Conservation (phyloP, 2,888 invertebrate genomes). For the Steinernema carpocapsae region DNA sequence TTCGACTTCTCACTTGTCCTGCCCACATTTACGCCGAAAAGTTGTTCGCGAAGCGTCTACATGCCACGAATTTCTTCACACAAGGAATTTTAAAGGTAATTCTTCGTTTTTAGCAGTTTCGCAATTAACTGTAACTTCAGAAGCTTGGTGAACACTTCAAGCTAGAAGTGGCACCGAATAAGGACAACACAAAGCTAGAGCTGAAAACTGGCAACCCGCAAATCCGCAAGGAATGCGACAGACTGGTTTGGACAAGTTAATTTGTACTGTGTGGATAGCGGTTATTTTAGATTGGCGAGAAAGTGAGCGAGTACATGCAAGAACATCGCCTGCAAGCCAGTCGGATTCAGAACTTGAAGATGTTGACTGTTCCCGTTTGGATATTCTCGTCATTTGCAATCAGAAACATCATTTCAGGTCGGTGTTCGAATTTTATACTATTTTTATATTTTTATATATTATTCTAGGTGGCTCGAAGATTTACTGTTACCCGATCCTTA, state of each 20-base stretch:
- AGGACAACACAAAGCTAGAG: constrained; percentile 48
- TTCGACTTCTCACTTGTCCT: constrained; percentile 58
- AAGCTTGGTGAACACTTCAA: constrained; percentile 55
- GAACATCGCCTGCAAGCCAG: constrained; percentile 57
- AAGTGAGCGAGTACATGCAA: constrained; percentile 48
- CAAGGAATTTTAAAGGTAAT: constrained; percentile 54
- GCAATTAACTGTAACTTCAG: constrained; percentile 45
- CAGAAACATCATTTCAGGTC: constrained; percentile 54
- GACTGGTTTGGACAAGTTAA: constrained; percentile 41
- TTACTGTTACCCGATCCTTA: constrained; percentile 63
- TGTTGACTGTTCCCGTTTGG: constrained; percentile 64
- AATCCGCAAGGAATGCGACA: constrained; percentile 40
- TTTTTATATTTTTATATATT: constrained; percentile 12
- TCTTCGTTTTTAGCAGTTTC: not conserved
- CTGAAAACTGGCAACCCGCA: constrained; percentile 49
- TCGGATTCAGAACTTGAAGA: constrained; percentile 63
- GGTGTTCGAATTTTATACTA: constrained; percentile 34
- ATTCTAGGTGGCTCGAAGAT: constrained; percentile 57
- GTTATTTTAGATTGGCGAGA: constrained; percentile 45
- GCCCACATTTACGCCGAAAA: constrained; percentile 63
- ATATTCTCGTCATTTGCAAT: constrained; percentile 65
- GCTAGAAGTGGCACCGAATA: constrained; percentile 51
- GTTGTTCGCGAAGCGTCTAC: constrained; percentile 59
- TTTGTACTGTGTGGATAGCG: constrained; percentile 18
- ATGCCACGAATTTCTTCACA: constrained; percentile 60